These are phyloP conservation scores for Metopia argyrocephala DNA, from an alignment of 2,888 invertebrate species.

Conservation along the genomic window DNA sequence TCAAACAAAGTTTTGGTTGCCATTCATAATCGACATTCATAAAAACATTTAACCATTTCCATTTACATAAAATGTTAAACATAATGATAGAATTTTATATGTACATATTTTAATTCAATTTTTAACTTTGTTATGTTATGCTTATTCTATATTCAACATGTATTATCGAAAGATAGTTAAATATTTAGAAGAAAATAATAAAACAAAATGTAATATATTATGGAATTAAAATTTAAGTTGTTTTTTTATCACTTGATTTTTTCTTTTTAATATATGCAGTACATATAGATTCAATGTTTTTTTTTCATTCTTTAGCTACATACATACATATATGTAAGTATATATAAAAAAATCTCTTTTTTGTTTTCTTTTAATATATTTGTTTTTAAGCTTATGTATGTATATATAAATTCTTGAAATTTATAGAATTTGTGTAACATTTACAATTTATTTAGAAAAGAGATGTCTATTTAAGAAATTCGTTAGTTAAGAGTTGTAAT, in stretches of 20 bases:
- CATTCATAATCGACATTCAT: too few relatives aligned
- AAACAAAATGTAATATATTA: conserved; percentile 3
- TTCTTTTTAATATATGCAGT: conserved; percentile 12
- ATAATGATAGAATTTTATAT: too few relatives aligned
- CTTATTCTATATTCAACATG: too few relatives aligned
- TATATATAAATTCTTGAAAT: conserved; percentile 50
- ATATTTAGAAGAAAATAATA: conserved; percentile 24
- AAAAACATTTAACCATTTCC: too few relatives aligned
- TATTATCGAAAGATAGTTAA: too few relatives aligned
- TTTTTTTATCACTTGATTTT: conserved; percentile 50
- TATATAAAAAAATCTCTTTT: conserved; percentile 38
- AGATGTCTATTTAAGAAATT: conserved; percentile 73
- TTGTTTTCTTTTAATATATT: too few relatives aligned
- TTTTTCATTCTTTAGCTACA: conserved; percentile 35
- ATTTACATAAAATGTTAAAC: too few relatives aligned
- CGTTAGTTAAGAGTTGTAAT: conserved; percentile 63
- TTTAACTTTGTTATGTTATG: too few relatives aligned
- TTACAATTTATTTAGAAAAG: conserved; percentile 47
- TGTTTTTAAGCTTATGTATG: too few relatives aligned
- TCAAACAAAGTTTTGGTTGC: too few relatives aligned
- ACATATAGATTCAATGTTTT: conserved; percentile 26
- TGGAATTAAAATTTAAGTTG: conserved; percentile 42
- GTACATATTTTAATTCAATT: too few relatives aligned
- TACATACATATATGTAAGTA: conserved; percentile 6
- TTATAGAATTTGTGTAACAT: conserved; percentile 51